These are phyloP conservation scores for Gopherus evgoodei DNA, from an alignment of 2,113 vertebrate species.

Conservation along the genomic window DNA sequence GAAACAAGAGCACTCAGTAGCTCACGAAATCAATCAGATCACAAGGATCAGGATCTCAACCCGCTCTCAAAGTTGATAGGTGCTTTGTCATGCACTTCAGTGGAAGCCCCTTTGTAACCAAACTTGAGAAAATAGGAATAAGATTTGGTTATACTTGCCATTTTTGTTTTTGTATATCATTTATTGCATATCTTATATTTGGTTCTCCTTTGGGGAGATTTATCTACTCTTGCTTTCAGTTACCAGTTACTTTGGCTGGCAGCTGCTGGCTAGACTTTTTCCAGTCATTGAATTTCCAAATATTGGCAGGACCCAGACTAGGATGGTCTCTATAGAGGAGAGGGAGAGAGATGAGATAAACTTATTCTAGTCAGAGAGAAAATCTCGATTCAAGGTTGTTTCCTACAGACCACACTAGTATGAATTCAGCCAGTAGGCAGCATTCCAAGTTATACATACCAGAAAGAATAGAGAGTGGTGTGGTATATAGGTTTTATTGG, in stretches of 20 bases:
- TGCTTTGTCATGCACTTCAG: neutral
- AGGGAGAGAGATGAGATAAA: neutral
- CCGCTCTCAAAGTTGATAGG: neutral
- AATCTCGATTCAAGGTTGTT: neutral
- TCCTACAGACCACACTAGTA: neutral
- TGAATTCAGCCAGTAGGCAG: neutral
- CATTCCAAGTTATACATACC: rapidly evolving
- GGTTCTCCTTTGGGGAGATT: neutral
- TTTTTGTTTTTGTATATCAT: neutral
- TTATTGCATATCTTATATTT: neutral
- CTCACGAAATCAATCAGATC: neutral
- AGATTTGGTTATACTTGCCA: neutral
- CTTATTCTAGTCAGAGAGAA: neutral
- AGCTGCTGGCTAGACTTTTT: neutral
- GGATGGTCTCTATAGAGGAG: neutral
- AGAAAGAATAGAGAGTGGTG: neutral
- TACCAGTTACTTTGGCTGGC: neutral
- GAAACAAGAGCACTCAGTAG: neutral
- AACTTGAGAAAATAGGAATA: neutral
- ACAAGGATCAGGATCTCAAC: neutral
- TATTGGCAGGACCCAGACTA: neutral
- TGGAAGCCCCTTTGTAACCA: neutral
- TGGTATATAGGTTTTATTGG: neutral
- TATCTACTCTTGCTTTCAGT: neutral
- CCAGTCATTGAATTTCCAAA: neutral